These are phyloP conservation scores for Diabrotica undecimpunctata DNA, from an alignment of 1,140 invertebrate species.

Conservation along the genomic window DNA sequence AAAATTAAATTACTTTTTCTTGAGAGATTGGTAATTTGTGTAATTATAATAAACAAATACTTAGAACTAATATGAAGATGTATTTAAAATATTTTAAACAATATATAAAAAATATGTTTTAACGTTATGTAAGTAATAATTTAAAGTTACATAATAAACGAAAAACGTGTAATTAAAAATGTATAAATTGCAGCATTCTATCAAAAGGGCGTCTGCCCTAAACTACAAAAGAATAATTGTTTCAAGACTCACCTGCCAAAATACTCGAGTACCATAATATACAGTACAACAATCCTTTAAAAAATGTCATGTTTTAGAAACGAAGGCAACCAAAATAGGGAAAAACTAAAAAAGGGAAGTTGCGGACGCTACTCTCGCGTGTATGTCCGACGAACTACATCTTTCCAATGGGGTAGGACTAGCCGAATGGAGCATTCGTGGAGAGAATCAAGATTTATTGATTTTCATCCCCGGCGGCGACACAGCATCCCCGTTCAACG, in stretches of 20 bases:
- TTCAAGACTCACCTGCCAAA: constrained; percentile 45
- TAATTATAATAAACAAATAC: no score
- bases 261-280: constrained; percentile 59
- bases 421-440: not conserved
- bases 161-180: no score
- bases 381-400: not conserved
- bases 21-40: no score
- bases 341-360: not conserved
- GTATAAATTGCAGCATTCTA: no score
- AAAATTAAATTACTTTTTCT: no score
- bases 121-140: no score
- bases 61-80: no score
- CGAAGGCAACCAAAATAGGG: not conserved
- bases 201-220: no score
- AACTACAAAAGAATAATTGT: not conserved
- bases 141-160: no score
- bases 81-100: no score
- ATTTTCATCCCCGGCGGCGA: constrained; percentile 10
- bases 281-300: constrained; percentile 51
- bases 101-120: no score
- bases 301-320: constrained; percentile 6
- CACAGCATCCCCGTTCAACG: constrained; percentile 6
- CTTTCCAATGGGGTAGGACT: not conserved
- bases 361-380: no score
- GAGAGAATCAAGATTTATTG: constrained; percentile 12